Evolutionary conservation across 2,113 vertebrate genomes (phyloP).

Genomic region (Oreochromis aureus): DNA sequence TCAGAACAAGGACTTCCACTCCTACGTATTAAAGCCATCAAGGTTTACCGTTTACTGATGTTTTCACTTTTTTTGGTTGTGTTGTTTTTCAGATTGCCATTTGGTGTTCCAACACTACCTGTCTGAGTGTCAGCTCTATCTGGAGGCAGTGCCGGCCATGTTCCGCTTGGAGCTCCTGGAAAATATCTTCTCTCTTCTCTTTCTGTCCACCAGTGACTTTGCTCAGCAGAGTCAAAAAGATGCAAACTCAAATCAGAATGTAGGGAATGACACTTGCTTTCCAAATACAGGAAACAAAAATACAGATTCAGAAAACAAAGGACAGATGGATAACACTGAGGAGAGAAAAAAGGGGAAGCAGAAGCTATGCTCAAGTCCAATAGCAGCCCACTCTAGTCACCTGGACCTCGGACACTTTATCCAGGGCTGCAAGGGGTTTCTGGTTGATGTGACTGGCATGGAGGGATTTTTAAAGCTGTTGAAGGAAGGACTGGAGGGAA

Average conservation of each 20-base stretch:
- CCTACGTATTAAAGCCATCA: background rate
- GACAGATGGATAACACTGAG: background rate
- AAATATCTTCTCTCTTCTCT: constrained; percentile 95
- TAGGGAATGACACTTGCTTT: background rate
- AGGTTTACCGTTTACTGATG: background rate
- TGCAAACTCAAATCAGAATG: background rate
- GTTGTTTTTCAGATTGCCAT: constrained; percentile 67
- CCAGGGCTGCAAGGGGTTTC: constrained; percentile 76
- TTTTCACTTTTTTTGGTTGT: background rate
- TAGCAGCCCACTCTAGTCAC: background rate
- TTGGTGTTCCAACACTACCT: constrained; percentile 80
- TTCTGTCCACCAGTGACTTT: constrained; percentile 86
- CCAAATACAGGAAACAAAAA: background rate
- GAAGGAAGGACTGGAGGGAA: constrained; percentile 80
- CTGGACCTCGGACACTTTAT: constrained; percentile 81
- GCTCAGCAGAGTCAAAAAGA: constrained; percentile 27
- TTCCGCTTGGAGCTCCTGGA: constrained; percentile 92
- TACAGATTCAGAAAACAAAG: background rate
- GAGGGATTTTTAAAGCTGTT: constrained; percentile 84
- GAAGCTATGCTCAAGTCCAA: background rate
- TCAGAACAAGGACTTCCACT: background rate
- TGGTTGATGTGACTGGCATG: constrained; percentile 78
- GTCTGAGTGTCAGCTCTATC: constrained; percentile 83
- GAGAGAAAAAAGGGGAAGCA: background rate
- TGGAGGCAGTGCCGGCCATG: constrained; percentile 79